A percentile compares a stretch with the other conserved stretches of the same genome.
These are phyloP conservation scores for Drosophila obscura DNA, from an alignment of 1,140 invertebrate species.

Conservation along the genomic window DNA sequence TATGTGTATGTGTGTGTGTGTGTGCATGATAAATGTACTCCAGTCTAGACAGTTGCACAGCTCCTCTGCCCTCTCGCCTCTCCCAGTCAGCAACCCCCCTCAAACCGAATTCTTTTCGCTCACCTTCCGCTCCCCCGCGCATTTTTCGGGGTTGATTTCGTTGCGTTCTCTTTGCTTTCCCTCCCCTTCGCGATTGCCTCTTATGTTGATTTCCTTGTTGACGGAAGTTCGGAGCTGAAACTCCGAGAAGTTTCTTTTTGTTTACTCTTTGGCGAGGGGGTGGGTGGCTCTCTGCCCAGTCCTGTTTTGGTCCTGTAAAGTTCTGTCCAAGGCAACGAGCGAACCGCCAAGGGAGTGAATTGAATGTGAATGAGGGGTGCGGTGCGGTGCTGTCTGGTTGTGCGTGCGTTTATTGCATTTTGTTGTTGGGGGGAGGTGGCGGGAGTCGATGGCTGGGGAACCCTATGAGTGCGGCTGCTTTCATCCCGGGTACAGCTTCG, in stretches of 20 bases:
- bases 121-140: conserved; percentile 40
- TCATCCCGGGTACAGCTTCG: conserved; percentile 54
- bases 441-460: conserved; percentile 18
- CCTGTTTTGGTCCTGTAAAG: neutral
- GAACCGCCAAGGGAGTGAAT: conserved; percentile 17
- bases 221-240: conserved; percentile 64
- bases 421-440: conserved; percentile 17
- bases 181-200: conserved; percentile 60
- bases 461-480: conserved; percentile 13
- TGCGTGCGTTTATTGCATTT: conserved; percentile 77
- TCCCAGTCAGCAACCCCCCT: conserved; percentile 2
- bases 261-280: conserved; percentile 56
- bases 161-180: conserved; percentile 55
- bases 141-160: conserved; percentile 74
- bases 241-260: conserved; percentile 62
- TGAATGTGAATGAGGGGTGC: conserved; percentile 20
- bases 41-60: conserved; percentile 77
- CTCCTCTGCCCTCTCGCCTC: conserved; percentile 9
- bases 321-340: conserved; percentile 19
- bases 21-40: conserved; percentile 61
- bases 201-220: conserved; percentile 62
- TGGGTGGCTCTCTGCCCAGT: conserved; percentile 17
- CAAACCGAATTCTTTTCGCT: conserved; percentile 3
- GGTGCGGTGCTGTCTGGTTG: conserved; percentile 27
- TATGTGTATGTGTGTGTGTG: conserved; percentile 18